Evolutionary conservation across 2,797 vertebrate species (phyloP), one percentile per base, ranked within the genome.

Genomic region (Eulemur rubriventer): DNA sequence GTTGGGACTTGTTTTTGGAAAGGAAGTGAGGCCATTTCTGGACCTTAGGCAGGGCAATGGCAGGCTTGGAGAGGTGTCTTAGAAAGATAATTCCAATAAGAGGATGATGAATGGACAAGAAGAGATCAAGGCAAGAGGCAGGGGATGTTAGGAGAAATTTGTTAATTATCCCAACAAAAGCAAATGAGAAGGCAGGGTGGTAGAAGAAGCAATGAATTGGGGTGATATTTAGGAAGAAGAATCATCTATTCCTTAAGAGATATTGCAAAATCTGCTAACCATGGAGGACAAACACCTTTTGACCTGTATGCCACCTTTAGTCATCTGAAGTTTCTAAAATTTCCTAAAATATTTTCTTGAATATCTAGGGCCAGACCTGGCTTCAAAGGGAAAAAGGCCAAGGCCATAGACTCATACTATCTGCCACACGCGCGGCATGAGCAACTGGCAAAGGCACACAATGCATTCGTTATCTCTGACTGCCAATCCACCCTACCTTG

Each of bases 401-500:
- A 1, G 16, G 17, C 38, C 28, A 46, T 14, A 2, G 1, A 48
- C 28, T 13, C 30, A 28, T 5, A 2, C 33, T 10, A 20, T 5
- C 17, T 69, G 35, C 38, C 28, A 14, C 7, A 3, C 11, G 28
- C 6, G 0, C 28, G 33, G 6, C 13, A 11, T 0, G 16, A 38
- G 30, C 2, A 13, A 6, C 16, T 26, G 38, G 33, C 22, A 46
- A 80, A 61, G 35, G n/a, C 16, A 20, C n/a, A 5, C 12, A 9
- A 17, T 0, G 0, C 1, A 16, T 9, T 28, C 13, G 38, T 76
- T 35, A 69, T 35, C 55, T 28, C 24, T 38, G 59, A 83, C n/a
- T 9, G 55, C 35, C 75, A 75, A 57, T 14, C 35, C 26, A 43
- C 10, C 4, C 33, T 72, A 12, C 20, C 76, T 38, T 35, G 12